Base-by-base conservation (phyloP, 2,113 vertebrate species). In the Ardeotis arabs region DNA sequence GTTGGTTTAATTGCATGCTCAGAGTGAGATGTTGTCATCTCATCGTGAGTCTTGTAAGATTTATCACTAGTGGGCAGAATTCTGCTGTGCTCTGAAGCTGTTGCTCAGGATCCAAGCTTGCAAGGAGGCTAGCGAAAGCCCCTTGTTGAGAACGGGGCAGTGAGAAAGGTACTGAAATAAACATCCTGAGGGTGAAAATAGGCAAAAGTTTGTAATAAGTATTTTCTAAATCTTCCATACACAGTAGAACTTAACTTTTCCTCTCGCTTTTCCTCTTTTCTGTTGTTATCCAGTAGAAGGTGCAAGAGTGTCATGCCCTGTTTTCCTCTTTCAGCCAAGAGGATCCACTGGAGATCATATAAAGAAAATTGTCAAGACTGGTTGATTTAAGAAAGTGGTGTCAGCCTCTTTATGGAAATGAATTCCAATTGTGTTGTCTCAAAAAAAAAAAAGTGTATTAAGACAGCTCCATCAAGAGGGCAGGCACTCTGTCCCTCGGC, bases 231-330 rank as follows among this genome's bases (percentile, higher is more conserved):
- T 49, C 25, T 58, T 64, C 12, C 20, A 5, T 25, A 10, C 3
- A 4, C 0, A 1, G 44, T 20, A 41, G 60, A 64, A 33, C 20
- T 16, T 52, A 31, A 68, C 33, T 89, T 82, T 58, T 69, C 20
- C 20, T 53, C 44, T 50, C 17, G 37, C 53, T 68, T 81, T 66
- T 53, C n/a, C 17, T 66, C 33, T 78, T 82, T 87, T 79, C 85
- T 87, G 31, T 29, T 50, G 66, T 84, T 91, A 96, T 89, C 96
- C 96, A 97, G 96, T 89, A 97, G 96, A 97, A 97, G 95, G 96
- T 95, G 89, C 97, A 95, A 95, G 94, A 87, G 90, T 95, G 87
- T 92, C 33, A 22, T 74, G 78, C 89, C 93, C 89, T 5, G 29
- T 75, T 96, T 94, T 80, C 75, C 52, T 80, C 41, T 95, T 37